Evolutionary conservation across 2,888 invertebrate species (phyloP).

Genomic region (Unio delphinus): DNA sequence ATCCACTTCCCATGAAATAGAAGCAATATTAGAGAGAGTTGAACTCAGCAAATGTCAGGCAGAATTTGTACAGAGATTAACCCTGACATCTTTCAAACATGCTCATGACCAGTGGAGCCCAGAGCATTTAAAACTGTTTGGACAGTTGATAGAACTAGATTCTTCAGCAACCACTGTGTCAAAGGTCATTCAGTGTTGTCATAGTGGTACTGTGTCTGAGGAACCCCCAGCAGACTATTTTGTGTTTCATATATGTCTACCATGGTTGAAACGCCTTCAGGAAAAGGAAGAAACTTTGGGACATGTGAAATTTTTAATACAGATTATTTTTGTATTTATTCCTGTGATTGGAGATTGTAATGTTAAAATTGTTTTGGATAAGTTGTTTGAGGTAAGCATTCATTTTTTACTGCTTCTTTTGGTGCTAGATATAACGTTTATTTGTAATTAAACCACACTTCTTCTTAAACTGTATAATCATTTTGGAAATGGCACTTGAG

Average conservation of each 20-base stretch:
- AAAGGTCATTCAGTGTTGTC: slow-evolving; percentile 39
- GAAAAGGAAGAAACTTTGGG: slow-evolving; percentile 21
- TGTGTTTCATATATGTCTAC: slow-evolving; percentile 49
- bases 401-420: background rate
- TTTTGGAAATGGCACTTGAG: too few relatives aligned
- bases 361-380: slow-evolving; percentile 29
- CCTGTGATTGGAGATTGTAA: slow-evolving; percentile 30
- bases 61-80: slow-evolving; percentile 39
- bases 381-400: slow-evolving; percentile 37
- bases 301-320: slow-evolving; percentile 35
- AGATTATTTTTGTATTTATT: slow-evolving; percentile 43
- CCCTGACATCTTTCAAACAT: slow-evolving; percentile 35
- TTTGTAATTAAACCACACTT: background rate
- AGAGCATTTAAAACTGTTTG: slow-evolving; percentile 42
- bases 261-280: slow-evolving; percentile 45
- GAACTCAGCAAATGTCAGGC: slow-evolving; percentile 20
- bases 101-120: slow-evolving; percentile 32
- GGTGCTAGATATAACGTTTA: background rate
- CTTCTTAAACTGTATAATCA: too few relatives aligned
- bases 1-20: slow-evolving; percentile 4
- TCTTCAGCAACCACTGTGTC: slow-evolving; percentile 34
- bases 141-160: slow-evolving; percentile 33
- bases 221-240: slow-evolving; percentile 41
- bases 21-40: slow-evolving; percentile 8
- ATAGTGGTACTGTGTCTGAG: slow-evolving; percentile 27